A percentile compares a stretch with the other conserved stretches of the same genome.
Evolutionary conservation across 2,113 vertebrate species (phyloP).

Genomic region (Acanthisitta chloris): DNA sequence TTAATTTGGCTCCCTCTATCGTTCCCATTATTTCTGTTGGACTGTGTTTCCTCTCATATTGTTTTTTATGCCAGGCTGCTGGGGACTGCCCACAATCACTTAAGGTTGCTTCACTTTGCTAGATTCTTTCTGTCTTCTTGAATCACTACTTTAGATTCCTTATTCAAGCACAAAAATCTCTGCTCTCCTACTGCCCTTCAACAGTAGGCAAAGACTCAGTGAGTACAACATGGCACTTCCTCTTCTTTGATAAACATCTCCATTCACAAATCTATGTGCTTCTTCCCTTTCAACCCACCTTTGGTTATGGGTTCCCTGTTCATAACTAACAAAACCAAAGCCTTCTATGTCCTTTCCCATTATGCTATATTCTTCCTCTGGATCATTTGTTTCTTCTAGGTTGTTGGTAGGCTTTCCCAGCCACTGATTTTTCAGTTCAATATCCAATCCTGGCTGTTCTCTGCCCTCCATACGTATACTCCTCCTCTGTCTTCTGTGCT

Average conservation of each 20-base stretch:
- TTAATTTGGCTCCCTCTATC: constrained; percentile 72
- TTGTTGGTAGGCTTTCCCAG: not conserved
- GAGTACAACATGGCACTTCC: not conserved
- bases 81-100: not conserved
- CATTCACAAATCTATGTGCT: not conserved
- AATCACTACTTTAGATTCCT: not conserved
- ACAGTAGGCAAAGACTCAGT: not conserved
- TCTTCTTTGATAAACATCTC: not conserved
- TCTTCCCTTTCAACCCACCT: not conserved
- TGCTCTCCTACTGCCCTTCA: not conserved
- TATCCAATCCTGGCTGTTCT: not conserved
- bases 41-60: not conserved
- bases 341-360: not conserved
- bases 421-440: not conserved
- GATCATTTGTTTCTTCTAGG: fast-evolving
- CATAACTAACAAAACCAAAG: not conserved
- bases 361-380: not conserved
- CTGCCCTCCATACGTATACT: not conserved
- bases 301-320: not conserved
- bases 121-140: not conserved
- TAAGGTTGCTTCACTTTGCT: not conserved
- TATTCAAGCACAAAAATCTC: not conserved
- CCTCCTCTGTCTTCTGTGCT: not conserved
- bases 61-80: constrained; percentile 10
- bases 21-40: constrained; percentile 13